Percentiles rank a stretch among this genome's conserved stretches.
Conservation (phyloP, 2,797 vertebrate genomes). For the Acrossocheilus wenchowensis region DNA sequence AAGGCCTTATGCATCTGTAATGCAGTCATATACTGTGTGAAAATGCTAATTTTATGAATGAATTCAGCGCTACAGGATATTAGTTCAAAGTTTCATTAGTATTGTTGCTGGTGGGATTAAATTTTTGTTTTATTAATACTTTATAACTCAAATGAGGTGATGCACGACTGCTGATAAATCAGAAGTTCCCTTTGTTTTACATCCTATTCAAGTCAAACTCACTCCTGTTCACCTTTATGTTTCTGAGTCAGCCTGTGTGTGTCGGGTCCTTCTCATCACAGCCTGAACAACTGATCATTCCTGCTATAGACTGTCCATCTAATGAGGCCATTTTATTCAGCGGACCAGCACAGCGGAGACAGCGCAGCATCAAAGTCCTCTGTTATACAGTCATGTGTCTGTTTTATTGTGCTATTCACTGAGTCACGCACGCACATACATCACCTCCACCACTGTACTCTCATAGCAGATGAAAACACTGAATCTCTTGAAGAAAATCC, state of each 20-base stretch:
- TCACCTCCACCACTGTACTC: not conserved
- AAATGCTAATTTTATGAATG: not conserved
- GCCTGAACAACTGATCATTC: conserved; percentile 38
- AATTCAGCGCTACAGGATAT: not conserved
- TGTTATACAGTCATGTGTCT: conserved; percentile 24
- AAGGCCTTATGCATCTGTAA: conserved; percentile 10
- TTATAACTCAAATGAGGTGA: not conserved
- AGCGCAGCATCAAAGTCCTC: conserved; percentile 41
- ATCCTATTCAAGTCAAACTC: not conserved
- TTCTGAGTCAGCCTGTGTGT: conserved; percentile 47
- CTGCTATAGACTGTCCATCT: conserved; percentile 52
- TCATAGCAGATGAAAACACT: not conserved
- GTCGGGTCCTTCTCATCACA: conserved; percentile 25
- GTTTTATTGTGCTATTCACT: not conserved
- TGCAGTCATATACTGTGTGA: not conserved
- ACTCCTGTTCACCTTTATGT: conserved; percentile 36
- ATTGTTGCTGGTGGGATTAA: not conserved
- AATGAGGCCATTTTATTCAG: conserved; percentile 53
- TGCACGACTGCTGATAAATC: conserved; percentile 14
- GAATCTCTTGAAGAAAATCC: conserved; percentile 1
- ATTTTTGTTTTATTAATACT: not conserved
- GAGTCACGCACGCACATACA: not conserved
- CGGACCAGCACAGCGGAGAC: conserved; percentile 25
- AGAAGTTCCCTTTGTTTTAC: conserved; percentile 27
- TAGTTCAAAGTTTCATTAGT: not conserved